Base-by-base conservation (phyloP, 2,113 vertebrate species). In the Sialia sialis region DNA sequence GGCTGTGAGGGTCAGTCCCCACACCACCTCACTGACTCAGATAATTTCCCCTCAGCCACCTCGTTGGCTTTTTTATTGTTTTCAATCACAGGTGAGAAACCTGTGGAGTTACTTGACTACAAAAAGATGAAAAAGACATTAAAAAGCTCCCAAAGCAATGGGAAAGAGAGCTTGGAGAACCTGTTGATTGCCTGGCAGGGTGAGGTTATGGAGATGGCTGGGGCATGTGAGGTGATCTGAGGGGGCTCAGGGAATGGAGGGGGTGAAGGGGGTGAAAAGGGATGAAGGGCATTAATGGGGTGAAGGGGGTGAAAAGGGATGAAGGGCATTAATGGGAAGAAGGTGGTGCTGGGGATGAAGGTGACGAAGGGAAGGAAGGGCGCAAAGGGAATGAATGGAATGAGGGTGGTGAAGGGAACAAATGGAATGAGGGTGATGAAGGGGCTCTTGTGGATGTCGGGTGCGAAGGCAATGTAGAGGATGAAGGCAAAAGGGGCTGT, bases 51-150 rank as follows among this genome's bases (percentile, higher is more conserved):
- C 49, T 74, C 64, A 58, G 44, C 6, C 30, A 19, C 27, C 4
- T 62, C 0, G 1, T 2, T 27, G 32, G 23, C 2, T 27, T 25
- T 41, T 5, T 17, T 23, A 10, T 6, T 9, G 10, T 21, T 72
- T 63, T 69, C 68, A 77, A 18, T 6, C 60, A 85, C n/a, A 68
- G 18, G 4, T 20, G n/a, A 62, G 11, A 49, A 78, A 9, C 25
- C 18, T 15, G 20, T 4, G 6, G 62, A 54, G 64, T 51, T 46
- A 48, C 19, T 5, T 48, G 16, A 41, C 17, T 10, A 22, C 0
- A 13, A 46, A 68, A 69, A 64, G 6, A 36, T 10, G 6, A 22
- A 39, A 51, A 68, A 13, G 9, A 44, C 6, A 16, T 1, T 26
- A 17, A 32, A 52, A 54, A 21, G 48, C 23, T 12, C 8, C 29